These are phyloP conservation scores for Cantharis rustica DNA, from an alignment of 2,888 invertebrate species.

Conservation along the genomic window DNA sequence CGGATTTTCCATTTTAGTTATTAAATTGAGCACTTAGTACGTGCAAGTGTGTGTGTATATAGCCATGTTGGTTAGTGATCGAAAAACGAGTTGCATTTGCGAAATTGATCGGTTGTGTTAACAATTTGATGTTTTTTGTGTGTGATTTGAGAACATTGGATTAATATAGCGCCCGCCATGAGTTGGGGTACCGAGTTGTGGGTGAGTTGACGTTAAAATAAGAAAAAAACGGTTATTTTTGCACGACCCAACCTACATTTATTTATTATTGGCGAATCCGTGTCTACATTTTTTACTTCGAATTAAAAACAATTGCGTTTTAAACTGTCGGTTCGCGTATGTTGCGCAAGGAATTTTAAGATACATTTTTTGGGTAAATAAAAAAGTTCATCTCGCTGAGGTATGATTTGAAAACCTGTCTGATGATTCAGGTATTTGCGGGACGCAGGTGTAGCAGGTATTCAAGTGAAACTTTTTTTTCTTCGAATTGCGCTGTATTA, in stretches of 20 bases:
- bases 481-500: not conserved
- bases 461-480: not conserved
- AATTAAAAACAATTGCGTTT: not conserved
- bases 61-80: slow-evolving; percentile 52
- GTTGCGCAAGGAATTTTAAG: not conserved
- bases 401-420: slow-evolving; percentile 3
- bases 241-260: slow-evolving; percentile 30
- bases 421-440: slow-evolving; percentile 20
- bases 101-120: slow-evolving; percentile 32
- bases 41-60: slow-evolving; percentile 15
- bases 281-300: slow-evolving; percentile 14
- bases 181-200: slow-evolving; percentile 59
- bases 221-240: slow-evolving; percentile 15
- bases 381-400: not conserved
- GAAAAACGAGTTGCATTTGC: slow-evolving; percentile 41
- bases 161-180: slow-evolving; percentile 48
- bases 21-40: slow-evolving; percentile 19
- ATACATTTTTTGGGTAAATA: not conserved
- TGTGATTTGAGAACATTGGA: slow-evolving; percentile 41
- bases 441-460: slow-evolving; percentile 18
- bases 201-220: slow-evolving; percentile 49
- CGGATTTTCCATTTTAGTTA: slow-evolving; percentile 14
- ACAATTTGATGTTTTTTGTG: slow-evolving; percentile 40
- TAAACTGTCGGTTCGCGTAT: not conserved
- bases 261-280: slow-evolving; percentile 18